Conservation (phyloP, 2,797 vertebrate species). For the Onychomys arenicola region DNA sequence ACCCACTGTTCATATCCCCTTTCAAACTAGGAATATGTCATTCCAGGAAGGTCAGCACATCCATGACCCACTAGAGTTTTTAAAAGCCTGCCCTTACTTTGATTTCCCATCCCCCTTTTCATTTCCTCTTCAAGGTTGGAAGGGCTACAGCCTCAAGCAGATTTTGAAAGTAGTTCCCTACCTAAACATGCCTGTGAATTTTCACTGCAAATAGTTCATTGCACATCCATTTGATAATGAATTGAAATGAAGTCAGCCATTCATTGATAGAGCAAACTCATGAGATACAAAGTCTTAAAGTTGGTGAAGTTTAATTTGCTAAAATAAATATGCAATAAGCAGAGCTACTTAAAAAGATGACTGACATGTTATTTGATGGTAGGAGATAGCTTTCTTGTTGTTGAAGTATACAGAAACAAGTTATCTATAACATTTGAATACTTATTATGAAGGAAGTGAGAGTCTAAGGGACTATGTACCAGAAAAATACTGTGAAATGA, state of each 20-base stretch:
- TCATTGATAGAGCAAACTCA: not conserved
- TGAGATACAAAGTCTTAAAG: conserved; percentile 7
- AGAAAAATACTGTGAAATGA: not conserved
- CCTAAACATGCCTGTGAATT: not conserved
- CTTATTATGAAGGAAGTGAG: not conserved
- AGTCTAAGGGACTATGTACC: not conserved
- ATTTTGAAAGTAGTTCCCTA: not conserved
- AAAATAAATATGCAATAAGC: not conserved
- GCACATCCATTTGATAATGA: not conserved
- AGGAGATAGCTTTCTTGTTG: not conserved
- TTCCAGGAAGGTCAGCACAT: conserved; percentile 73
- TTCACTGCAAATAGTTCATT: not conserved
- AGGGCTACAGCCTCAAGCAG: not conserved
- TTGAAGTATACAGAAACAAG: not conserved
- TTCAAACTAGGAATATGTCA: conserved; percentile 72
- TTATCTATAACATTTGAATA: not conserved
- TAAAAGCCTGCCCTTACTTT: conserved; percentile 27
- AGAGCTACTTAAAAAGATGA: not conserved
- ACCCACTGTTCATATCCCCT: conserved; percentile 60
- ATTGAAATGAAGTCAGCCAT: conserved; percentile 44
- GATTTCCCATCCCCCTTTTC: not conserved
- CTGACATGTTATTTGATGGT: conserved; percentile 29
- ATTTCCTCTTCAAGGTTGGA: conserved; percentile 55
- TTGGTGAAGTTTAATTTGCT: conserved; percentile 33
- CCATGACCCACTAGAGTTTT: conserved; percentile 59